A percentile compares a stretch with the other conserved stretches of the same genome.
These are phyloP conservation scores for Cynoglossus semilaevis DNA, from an alignment of 2,113 vertebrate genomes.

Conservation along the genomic window DNA sequence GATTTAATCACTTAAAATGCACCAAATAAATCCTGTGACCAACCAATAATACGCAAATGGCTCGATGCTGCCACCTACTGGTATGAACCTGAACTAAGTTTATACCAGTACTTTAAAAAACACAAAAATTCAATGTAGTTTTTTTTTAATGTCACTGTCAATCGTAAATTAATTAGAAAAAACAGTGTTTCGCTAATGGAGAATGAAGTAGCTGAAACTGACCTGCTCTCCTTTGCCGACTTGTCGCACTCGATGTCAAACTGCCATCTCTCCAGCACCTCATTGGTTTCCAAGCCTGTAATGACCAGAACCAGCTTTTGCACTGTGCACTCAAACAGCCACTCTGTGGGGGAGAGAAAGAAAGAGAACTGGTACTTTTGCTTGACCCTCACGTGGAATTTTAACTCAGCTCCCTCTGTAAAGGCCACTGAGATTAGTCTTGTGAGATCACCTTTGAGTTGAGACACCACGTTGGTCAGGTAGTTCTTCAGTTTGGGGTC, in stretches of 20 bases:
- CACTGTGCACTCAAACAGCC: slow-evolving; percentile 90
- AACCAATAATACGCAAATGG: neutral
- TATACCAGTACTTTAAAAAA: neutral
- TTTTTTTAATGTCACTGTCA: too few species aligned
- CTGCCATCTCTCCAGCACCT: slow-evolving; percentile 95
- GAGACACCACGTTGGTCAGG: slow-evolving; percentile 87
- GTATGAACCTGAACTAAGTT: neutral
- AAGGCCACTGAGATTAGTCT: too few species aligned
- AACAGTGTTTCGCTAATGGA: neutral
- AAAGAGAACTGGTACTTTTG: too few species aligned
- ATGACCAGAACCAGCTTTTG: slow-evolving; percentile 94
- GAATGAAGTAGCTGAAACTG: neutral
- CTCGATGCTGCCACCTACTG: neutral
- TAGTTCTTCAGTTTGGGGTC: slow-evolving; percentile 89
- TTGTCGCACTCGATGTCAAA: slow-evolving; percentile 97
- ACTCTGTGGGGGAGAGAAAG: slow-evolving; percentile 86
- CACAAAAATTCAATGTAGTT: neutral
- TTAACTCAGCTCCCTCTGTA: too few species aligned
- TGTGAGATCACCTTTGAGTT: slow-evolving; percentile 84
- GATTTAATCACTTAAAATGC: too few species aligned
- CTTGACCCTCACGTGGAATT: too few species aligned
- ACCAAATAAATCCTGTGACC: too few species aligned
- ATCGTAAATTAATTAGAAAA: too few species aligned
- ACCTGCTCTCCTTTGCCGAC: slow-evolving; percentile 83
- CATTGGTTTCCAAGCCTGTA: slow-evolving; percentile 85